Evolutionary conservation across 2,797 vertebrate genomes (phyloP), one percentile per base, ranked within the genome.

Genomic region (Anas flavirostris): DNA sequence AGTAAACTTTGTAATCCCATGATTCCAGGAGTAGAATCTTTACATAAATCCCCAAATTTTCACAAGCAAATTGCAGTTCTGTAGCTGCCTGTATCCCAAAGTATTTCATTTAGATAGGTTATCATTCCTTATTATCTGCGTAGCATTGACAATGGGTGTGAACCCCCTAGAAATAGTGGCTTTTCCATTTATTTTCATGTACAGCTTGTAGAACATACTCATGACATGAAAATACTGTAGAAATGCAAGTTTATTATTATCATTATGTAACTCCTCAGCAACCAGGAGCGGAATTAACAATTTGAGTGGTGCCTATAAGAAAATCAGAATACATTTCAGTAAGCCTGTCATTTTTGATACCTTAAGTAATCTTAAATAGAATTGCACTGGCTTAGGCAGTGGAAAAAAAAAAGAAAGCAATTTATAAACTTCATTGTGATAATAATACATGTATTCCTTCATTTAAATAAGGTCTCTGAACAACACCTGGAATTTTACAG

Each of bases 391-490:
- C 78, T 96, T 82, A 95, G 77, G 91, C 91, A 75, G 44, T 60
- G 56, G 16, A 33, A 2, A 58, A 58, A 46, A 53, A 44, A 53
- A 44, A 44, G 2, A 53, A 41, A 35, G 5, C 62, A 52, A 62
- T 25, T 90, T 73, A 72, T 85, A 90, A 91, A 88, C 76, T 87
- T 95, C 68, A n/a, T 86, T 76, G 46, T 70, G 87, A 88, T 70
- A 66, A 77, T 91, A 94, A 95, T 89, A 82, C 58, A 50, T 25
- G 21, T 66, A 72, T 91, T 94, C 53, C 64, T 76, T 76, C 67
- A 89, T 93, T 94, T 94, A 88, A 97, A 95, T 88, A 59, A 81
- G 77, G 93, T 94, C 96, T 94, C 81, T 91, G 88, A 85, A 94
- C 88, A 95, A 82, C 90, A 93, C 80, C 90, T 96, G 94, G 84